These are phyloP conservation scores for Corythoichthys intestinalis DNA, from an alignment of 2,113 vertebrate genomes.

Conservation along the genomic window DNA sequence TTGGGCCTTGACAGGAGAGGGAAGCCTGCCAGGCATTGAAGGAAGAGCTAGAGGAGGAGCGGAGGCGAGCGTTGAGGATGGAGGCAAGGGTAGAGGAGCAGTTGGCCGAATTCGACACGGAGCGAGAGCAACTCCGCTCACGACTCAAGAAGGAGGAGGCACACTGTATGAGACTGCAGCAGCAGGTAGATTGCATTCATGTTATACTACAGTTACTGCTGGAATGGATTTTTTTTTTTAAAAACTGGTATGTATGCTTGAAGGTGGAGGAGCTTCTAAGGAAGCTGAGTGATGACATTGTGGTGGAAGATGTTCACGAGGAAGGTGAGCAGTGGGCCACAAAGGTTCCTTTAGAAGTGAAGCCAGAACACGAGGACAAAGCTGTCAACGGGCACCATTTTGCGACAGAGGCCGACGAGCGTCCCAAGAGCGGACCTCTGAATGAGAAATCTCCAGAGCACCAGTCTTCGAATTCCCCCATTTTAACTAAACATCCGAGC, in stretches of 20 bases:
- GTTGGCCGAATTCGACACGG: slow-evolving; percentile 91
- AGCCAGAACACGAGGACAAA: slow-evolving; percentile 41
- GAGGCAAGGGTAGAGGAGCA: slow-evolving; percentile 94
- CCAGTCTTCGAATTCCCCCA: slow-evolving; percentile 58
- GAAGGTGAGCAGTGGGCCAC: slow-evolving; percentile 41
- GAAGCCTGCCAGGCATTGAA: slow-evolving; percentile 71
- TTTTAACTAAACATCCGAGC: slow-evolving; percentile 71
- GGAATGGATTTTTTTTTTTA: not conserved
- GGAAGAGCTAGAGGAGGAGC: slow-evolving; percentile 83
- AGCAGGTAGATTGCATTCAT: slow-evolving; percentile 69
- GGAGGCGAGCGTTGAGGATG: slow-evolving; percentile 79
- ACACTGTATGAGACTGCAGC: slow-evolving; percentile 80
- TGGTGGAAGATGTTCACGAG: not conserved
- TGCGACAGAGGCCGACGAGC: slow-evolving; percentile 31
- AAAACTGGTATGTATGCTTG: not conserved
- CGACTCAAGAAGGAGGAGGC: slow-evolving; percentile 90
- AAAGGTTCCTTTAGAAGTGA: slow-evolving; percentile 38
- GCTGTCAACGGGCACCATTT: slow-evolving; percentile 76
- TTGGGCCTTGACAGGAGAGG: slow-evolving; percentile 65
- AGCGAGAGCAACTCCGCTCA: slow-evolving; percentile 89
- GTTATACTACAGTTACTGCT: no score
- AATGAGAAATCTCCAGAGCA: slow-evolving; percentile 22
- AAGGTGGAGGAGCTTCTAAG: slow-evolving; percentile 81
- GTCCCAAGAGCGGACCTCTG: slow-evolving; percentile 39
- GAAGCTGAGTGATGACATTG: slow-evolving; percentile 49